Percentiles rank a stretch among this genome's conserved stretches.
phyloP scores from a whole-genome alignment of 2,113 vertebrate genomes.

The Arizona elegans region DNA sequence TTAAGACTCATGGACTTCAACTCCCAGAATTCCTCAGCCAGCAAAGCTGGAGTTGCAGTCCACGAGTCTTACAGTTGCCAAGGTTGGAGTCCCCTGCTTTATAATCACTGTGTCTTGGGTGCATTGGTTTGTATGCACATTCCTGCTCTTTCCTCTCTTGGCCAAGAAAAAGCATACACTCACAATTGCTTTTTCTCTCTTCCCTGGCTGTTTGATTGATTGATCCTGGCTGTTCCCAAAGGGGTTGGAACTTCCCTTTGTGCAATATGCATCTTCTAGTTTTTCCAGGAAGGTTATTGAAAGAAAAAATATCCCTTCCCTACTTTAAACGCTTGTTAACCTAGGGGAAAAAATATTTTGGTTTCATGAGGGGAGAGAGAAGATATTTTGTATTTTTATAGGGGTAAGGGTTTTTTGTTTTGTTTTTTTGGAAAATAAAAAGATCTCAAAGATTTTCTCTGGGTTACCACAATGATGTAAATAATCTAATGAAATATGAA shows the following conservation, averaged over 20 bases:
- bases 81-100: background rate
- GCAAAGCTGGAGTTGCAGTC: too few species aligned
- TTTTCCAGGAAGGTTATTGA: conserved; percentile 22
- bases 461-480: conserved; percentile 51
- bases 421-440: background rate
- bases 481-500: conserved; percentile 75
- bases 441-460: conserved; percentile 28
- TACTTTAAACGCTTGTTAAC: conserved; percentile 29
- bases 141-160: background rate
- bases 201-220: background rate
- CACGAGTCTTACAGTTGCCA: too few species aligned
- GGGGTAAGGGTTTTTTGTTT: conserved; percentile 13
- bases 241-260: background rate
- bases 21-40: too few species aligned
- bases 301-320: conserved; percentile 27
- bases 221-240: background rate
- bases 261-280: background rate
- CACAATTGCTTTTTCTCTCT: conserved; percentile 1
- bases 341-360: conserved; percentile 43
- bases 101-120: background rate
- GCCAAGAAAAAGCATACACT: background rate
- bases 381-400: conserved; percentile 32
- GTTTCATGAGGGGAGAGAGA: conserved; percentile 1
- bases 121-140: background rate
- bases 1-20: too few species aligned